Conservation (phyloP, 2,113 vertebrate genomes). For the Tachysurus vachellii region DNA sequence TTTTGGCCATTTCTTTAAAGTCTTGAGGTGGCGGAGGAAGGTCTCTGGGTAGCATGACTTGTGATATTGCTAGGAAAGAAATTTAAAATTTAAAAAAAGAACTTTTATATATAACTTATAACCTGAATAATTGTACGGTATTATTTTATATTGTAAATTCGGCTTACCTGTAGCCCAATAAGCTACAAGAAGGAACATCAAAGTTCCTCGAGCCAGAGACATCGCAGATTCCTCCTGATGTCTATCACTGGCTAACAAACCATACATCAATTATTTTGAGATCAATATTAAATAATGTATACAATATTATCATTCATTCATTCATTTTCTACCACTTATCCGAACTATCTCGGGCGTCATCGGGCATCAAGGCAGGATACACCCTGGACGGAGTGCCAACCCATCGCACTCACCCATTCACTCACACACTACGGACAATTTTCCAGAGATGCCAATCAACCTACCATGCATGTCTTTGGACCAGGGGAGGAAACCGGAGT, state of each 20-base stretch:
- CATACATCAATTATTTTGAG: not conserved
- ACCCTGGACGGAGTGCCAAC: no score
- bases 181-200: constrained; percentile 21
- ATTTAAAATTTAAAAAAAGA: not conserved
- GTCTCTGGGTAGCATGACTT: not conserved
- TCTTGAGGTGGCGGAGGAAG: constrained; percentile 28
- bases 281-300: not conserved
- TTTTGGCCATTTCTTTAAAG: constrained; percentile 47
- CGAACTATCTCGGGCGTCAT: no score
- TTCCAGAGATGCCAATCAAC: no score
- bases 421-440: no score
- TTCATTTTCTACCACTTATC: no score
- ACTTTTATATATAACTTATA: not conserved
- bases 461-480: no score
- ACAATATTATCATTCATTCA: not conserved
- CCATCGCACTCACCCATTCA: no score
- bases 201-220: constrained; percentile 20
- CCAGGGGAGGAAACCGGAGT: no score
- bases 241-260: not conserved
- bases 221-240: not conserved
- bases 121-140: not conserved
- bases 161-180: constrained; percentile 34
- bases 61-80: constrained; percentile 37
- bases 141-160: not conserved
- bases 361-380: no score